Evolutionary conservation across 2,888 invertebrate genomes (phyloP), one percentile per base, ranked within the genome.

Genomic region (Ochropacha duplaris): DNA sequence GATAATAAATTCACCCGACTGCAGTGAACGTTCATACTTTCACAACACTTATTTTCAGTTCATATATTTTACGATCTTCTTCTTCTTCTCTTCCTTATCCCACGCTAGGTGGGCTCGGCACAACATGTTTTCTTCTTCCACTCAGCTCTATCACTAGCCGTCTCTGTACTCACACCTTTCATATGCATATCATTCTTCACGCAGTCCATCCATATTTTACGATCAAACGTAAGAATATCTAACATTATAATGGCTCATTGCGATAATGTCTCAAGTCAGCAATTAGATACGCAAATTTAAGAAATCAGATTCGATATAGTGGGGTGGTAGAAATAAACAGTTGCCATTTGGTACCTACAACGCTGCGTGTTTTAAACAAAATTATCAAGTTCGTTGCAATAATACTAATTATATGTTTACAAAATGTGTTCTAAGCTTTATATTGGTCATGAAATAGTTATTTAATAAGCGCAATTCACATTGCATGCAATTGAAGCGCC

Each of bases 1-100:
- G 90, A 88, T 87, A 89, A 90, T 91, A 91, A 89, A 90, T 90
- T 86, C 77, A 78, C 79, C 76, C 77, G 77, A 78, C 72, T 78
- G 84, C 81, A 78, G 74, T 71, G 70, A 62, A 67, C 71, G 74
- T 69, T 74, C 73, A 74, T 75, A 71, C 77, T 76, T 78, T 16
- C 22, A 9, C 52, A 16, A 52, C 52, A 19, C 16, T 52, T 52
- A 19, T 52, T 52, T 31, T 31, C 26, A 28, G n/a, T 12, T 31
- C 22, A 44, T 44, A 44, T 19, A 44, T 44, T 44, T 19, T 44
- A 44, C 8, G 44, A 44, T 9, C 44, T n/a, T n/a, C n/a, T n/a
- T n/a, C n/a, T n/a, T n/a, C n/a, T n/a, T n/a, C n/a, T n/a, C n/a
- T n/a, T n/a, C n/a, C n/a, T n/a, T n/a, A n/a, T n/a, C n/a, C n/a